Percentiles rank a stretch among this genome's conserved stretches.
Evolutionary conservation across 2,888 invertebrate species (phyloP).

Genomic region (Cantharis nigra): DNA sequence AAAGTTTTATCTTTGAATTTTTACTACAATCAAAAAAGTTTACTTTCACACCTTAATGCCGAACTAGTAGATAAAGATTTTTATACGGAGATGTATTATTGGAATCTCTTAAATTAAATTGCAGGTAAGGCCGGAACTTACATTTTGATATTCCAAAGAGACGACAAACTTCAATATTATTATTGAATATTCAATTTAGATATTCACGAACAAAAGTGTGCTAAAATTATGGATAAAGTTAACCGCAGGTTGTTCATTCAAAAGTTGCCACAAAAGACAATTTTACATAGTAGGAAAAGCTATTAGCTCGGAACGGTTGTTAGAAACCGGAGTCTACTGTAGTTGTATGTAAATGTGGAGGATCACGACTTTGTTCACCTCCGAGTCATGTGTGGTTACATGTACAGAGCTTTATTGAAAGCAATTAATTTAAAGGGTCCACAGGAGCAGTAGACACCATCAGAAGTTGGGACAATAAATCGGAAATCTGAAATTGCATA

Average conservation of each 20-base stretch:
- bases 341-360: slow-evolving; percentile 27
- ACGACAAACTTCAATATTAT: slow-evolving; percentile 31
- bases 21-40: slow-evolving; percentile 16
- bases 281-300: slow-evolving; percentile 21
- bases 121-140: slow-evolving; percentile 8
- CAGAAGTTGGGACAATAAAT: background rate
- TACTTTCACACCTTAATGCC: slow-evolving; percentile 17
- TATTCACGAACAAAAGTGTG: slow-evolving; percentile 35
- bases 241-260: slow-evolving; percentile 32
- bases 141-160: slow-evolving; percentile 9
- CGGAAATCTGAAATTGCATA: background rate
- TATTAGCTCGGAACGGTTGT: slow-evolving; percentile 17
- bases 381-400: slow-evolving; percentile 27
- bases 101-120: slow-evolving; percentile 9
- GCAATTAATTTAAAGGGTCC: slow-evolving; percentile 28
- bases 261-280: slow-evolving; percentile 40
- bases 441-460: background rate
- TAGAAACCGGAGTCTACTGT: slow-evolving; percentile 7
- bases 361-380: slow-evolving; percentile 25
- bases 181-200: slow-evolving; percentile 35
- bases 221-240: slow-evolving; percentile 38
- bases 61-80: slow-evolving; percentile 4
- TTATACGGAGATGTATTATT: slow-evolving; percentile 8
- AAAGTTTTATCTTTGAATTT: slow-evolving; percentile 25
- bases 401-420: slow-evolving; percentile 33